Conservation (phyloP, 2,113 vertebrate species). For the Tupaia chinensis region DNA sequence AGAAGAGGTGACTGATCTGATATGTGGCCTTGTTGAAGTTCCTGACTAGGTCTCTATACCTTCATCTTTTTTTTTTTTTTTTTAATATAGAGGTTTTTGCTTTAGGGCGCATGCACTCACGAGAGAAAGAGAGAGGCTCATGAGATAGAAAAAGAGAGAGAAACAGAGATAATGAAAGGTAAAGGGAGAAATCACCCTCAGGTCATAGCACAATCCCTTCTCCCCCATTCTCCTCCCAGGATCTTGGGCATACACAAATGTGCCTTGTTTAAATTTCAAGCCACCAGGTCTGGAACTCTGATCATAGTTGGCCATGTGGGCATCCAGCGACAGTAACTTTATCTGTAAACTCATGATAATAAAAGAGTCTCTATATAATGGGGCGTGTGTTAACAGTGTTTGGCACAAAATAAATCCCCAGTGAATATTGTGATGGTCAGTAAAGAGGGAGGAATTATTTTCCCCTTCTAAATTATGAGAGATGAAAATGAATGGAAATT, state of each 20-base stretch:
- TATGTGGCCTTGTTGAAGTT: neutral
- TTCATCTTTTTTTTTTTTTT: neutral
- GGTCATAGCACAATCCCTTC: no score
- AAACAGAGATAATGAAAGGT: no score
- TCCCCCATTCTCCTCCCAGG: no score
- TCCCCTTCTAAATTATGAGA: neutral
- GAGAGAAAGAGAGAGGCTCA: no score
- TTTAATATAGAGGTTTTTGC: no score
- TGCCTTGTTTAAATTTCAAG: no score
- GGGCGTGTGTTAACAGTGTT: neutral
- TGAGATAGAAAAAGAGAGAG: no score
- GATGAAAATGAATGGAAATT: neutral
- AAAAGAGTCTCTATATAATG: neutral
- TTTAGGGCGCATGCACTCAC: no score
- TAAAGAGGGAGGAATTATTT: neutral
- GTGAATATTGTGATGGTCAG: neutral
- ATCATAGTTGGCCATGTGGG: no score
- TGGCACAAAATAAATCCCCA: neutral
- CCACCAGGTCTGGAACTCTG: no score
- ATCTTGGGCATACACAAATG: no score
- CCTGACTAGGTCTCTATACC: neutral
- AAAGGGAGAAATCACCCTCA: no score
- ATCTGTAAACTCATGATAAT: neutral
- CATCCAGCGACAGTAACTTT: neutral
- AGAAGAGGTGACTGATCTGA: neutral